A percentile compares a stretch with the other conserved stretches of the same genome.
These are phyloP conservation scores for Philypnodon macrostomus DNA, from an alignment of 2,797 vertebrate species.

Conservation along the genomic window DNA sequence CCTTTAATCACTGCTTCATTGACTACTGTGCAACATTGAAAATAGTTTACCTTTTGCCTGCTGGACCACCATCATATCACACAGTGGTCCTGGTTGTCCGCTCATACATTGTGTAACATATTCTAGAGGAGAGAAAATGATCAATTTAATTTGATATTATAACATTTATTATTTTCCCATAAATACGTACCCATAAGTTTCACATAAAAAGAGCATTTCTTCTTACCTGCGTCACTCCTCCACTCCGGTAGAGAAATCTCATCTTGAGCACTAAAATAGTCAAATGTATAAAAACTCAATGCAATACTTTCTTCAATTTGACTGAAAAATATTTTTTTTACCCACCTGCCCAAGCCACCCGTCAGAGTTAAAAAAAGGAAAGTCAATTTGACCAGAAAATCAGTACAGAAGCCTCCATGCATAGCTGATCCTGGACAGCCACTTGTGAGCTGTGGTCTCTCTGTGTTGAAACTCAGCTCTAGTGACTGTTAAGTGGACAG, in stretches of 20 bases:
- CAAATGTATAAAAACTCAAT: not conserved
- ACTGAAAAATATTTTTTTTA: conserved; percentile 6
- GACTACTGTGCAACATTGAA: conserved; percentile 31
- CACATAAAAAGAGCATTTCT: not conserved
- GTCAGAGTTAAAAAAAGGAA: conserved; percentile 53
- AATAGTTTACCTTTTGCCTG: conserved; percentile 58
- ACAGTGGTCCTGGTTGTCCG: conserved; percentile 55
- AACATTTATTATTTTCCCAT: not conserved
- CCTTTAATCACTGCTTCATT: not conserved
- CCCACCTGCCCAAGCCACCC: conserved; percentile 57
- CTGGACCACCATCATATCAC: conserved; percentile 78
- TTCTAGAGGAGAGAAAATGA: conserved; percentile 56
- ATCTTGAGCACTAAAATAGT: conserved; percentile 51
- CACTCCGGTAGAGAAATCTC: conserved; percentile 61
- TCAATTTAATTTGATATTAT: not conserved
- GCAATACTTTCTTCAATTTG: not conserved
- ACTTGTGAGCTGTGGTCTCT: conserved; percentile 24
- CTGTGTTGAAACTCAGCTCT: conserved; percentile 12
- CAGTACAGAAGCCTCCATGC: conserved; percentile 36
- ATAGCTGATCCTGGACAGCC: conserved; percentile 53
- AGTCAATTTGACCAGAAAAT: conserved; percentile 46
- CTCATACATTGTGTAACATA: conserved; percentile 81
- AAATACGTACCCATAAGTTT: too few relatives aligned
- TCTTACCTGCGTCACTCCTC: conserved; percentile 67
- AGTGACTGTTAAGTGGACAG: conserved; percentile 9